Evolutionary conservation across 2,888 invertebrate species (phyloP), one percentile per base, ranked within the genome.

Genomic region (Dorcus hopei): DNA sequence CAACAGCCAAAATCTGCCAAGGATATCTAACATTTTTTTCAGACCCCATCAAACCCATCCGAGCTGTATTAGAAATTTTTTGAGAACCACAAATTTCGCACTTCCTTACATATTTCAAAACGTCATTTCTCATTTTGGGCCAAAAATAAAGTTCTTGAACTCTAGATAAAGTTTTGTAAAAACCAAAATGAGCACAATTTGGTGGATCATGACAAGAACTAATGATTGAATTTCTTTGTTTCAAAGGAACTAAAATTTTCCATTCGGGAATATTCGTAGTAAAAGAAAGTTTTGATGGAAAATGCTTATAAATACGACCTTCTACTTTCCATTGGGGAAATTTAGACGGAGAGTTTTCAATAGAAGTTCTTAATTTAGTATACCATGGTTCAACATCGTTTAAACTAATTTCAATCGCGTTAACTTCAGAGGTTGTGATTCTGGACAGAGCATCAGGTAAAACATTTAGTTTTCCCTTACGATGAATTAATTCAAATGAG

Each of bases 131-230:
- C 11, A 68, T 38, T 38, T 49, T 54, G 3, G 63, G 61, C 60
- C 61, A 61, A 52, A 61, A 67, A 59, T 67, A 68, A 3, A 62
- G 16, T 14, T 60, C 57, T n/a, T 41, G 51, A 38, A 67, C 60
- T 43, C 65, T 23, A 42, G 55, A 40, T 3, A 66, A 26, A 39
- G 68, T 68, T 14, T 14, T 14, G 11, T 53, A 63, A 19, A 65
- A 19, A 11, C 64, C 65, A 9, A 68, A 63, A 54, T 66, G 63
- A 38, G 50, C 42, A 9, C 59, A 40, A 38, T 49, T 54, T 38
- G 52, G 57, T 38, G 55, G 43, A 52, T 65, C 63, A 14, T 14
- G 14, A 14, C 14, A 14, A 14, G 14, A 14, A 14, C 14, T 14
- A 14, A 14, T 14, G 14, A 14, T 14, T 14, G 14, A 14, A 14